phyloP scores from a whole-genome alignment of 2,888 invertebrate genomes.

The Platycnemis pennipes region DNA sequence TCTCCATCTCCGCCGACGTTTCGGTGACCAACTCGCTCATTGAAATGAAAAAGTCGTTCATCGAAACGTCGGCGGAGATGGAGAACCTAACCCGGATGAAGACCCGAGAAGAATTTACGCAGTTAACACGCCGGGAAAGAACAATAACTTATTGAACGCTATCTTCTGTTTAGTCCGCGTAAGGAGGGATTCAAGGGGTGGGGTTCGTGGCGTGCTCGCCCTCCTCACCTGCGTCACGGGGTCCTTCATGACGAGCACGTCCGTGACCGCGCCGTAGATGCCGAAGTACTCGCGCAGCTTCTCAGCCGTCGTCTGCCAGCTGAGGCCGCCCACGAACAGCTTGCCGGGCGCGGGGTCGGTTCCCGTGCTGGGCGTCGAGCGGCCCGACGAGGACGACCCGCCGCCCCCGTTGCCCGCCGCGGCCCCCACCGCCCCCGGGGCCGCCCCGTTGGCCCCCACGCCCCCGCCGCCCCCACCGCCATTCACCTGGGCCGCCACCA shows the following conservation, averaged over 20 bases:
- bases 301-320: conserved; percentile 96
- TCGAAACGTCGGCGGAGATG: no score
- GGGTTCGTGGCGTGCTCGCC: background rate
- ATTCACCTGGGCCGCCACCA: conserved; percentile 77
- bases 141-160: no score
- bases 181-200: background rate
- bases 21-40: no score
- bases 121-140: no score
- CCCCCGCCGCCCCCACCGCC: conserved; percentile 77
- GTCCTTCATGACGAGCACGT: conserved; percentile 96
- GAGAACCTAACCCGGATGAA: no score
- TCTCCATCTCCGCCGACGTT: no score
- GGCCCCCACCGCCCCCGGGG: conserved; percentile 78
- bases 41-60: no score
- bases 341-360: conserved; percentile 89
- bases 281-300: conserved; percentile 95
- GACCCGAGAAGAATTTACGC: no score
- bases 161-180: no score
- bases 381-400: conserved; percentile 78
- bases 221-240: conserved; percentile 92
- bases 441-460: conserved; percentile 75
- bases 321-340: conserved; percentile 94
- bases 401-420: conserved; percentile 79
- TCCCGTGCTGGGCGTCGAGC: conserved; percentile 77
- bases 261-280: conserved; percentile 94